phyloP scores from a whole-genome alignment of 2,888 invertebrate species.

The Chymomyza fuscimana region DNA sequence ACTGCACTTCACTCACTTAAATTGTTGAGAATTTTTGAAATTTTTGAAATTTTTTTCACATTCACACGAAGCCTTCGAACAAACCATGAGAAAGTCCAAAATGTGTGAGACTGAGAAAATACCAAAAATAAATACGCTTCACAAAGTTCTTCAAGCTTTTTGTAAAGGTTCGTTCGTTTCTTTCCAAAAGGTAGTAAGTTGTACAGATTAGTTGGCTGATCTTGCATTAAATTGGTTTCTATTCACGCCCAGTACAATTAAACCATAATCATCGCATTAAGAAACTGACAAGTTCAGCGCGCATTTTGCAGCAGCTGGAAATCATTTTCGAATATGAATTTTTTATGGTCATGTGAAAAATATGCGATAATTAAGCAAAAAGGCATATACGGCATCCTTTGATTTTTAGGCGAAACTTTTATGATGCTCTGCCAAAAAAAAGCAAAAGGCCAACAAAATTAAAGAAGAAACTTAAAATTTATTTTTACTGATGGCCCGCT shows the following conservation, averaged over 20 bases:
- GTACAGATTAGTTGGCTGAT: neutral
- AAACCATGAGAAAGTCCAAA: conserved; percentile 44
- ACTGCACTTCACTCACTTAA: conserved; percentile 47
- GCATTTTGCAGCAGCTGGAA: conserved; percentile 63
- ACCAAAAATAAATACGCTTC: conserved; percentile 28
- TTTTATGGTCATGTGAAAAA: conserved; percentile 16
- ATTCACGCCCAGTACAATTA: conserved; percentile 52
- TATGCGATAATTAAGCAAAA: conserved; percentile 57
- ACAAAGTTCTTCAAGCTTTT: neutral
- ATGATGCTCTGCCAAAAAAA: conserved; percentile 32
- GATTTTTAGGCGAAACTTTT: conserved; percentile 60
- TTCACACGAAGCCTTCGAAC: conserved; percentile 45
- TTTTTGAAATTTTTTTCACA: conserved; percentile 72
- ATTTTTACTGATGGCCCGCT: neutral
- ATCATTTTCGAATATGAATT: conserved; percentile 10
- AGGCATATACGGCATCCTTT: conserved; percentile 67
- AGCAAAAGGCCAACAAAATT: neutral
- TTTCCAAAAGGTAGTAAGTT: too few relatives aligned
- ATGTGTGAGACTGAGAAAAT: conserved; percentile 69
- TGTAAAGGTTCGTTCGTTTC: neutral
- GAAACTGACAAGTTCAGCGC: conserved; percentile 54
- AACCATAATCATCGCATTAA: conserved; percentile 33
- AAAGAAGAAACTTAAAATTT: conserved; percentile 9
- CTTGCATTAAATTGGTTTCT: neutral
- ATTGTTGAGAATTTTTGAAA: conserved; percentile 40